phyloP scores from a whole-genome alignment of 2,888 invertebrate species.

The Boloria selene region DNA sequence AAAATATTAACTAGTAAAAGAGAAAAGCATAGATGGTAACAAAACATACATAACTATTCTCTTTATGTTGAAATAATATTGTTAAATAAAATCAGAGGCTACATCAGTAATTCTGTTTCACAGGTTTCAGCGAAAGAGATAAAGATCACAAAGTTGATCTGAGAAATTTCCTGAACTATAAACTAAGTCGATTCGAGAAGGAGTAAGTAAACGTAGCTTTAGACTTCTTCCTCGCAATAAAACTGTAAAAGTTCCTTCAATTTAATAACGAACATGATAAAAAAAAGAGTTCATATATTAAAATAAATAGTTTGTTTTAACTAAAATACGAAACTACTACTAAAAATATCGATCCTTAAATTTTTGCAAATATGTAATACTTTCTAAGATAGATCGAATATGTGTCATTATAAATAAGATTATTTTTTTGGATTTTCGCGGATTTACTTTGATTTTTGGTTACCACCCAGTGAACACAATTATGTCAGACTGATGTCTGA shows the following conservation, averaged over 20 bases:
- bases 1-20: too few species aligned
- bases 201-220: constrained; percentile 55
- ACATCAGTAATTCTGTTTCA: constrained; percentile 41
- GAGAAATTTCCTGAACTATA: constrained; percentile 52
- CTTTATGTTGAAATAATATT: not conserved
- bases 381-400: too few species aligned
- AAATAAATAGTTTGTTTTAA: too few species aligned
- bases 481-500: too few species aligned
- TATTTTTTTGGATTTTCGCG: too few species aligned
- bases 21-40: not conserved
- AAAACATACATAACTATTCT: not conserved
- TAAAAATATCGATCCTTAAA: too few species aligned
- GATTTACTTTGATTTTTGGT: too few species aligned
- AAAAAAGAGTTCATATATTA: not conserved
- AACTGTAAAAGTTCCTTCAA: constrained; percentile 26
- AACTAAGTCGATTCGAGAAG: constrained; percentile 46
- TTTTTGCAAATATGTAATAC: too few species aligned
- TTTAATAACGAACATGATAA: not conserved
- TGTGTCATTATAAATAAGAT: too few species aligned
- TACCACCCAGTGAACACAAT: too few species aligned
- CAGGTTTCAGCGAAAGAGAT: constrained; percentile 49
- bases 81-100: constrained; percentile 14
- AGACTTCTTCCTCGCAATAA: constrained; percentile 16
- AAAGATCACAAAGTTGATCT: constrained; percentile 45
- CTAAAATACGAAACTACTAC: too few species aligned